Evolutionary conservation across 2,113 vertebrate genomes (phyloP), one percentile per base, ranked within the genome.

Genomic region (Picathartes gymnocephalus): DNA sequence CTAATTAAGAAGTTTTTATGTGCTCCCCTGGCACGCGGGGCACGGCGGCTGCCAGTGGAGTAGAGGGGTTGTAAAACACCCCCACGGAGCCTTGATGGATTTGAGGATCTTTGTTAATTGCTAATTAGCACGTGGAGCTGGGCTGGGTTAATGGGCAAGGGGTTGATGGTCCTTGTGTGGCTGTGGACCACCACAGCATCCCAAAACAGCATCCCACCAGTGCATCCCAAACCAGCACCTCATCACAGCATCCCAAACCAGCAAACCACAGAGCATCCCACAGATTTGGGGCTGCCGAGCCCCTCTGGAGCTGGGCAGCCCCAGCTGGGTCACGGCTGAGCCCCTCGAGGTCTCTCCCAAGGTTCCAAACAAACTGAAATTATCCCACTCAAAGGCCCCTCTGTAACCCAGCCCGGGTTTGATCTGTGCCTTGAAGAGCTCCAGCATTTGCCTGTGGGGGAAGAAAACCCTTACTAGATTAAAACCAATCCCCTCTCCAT

Each of bases 401-500:
- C 93, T 96, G 23, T 92, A 74, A 70, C 39, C 50, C 8, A 5
- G 58, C 6, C 4, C 6, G 0, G 42, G 42, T 25, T 0, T 58
- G 42, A 35, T 31, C 80, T 47, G 74, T 10, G 71, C 74, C 91
- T 64, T 14, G 76, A 68, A 44, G 80, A 90, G 80, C 90, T 81
- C 56, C 66, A 74, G 42, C 47, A 17, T 60, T 91, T 84, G 51
- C 87, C 92, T 86, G 42, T 0, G 0, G 31, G 53, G 42, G 1
- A 4, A 62, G 31, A 69, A 64, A 39, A 13, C 22, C 11, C 27
- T 89, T 77, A 83, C 88, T 89, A 91, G 77, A 84, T 95, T 94
- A 89, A 92, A 96, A 23, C 78, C 86, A 58, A 86, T 51, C 72
- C 93, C 88, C 74, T 93, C 44, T 60, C 42, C 57, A 45, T 88